Conservation (phyloP, 2,888 invertebrate genomes). For the Drosophila differens region DNA sequence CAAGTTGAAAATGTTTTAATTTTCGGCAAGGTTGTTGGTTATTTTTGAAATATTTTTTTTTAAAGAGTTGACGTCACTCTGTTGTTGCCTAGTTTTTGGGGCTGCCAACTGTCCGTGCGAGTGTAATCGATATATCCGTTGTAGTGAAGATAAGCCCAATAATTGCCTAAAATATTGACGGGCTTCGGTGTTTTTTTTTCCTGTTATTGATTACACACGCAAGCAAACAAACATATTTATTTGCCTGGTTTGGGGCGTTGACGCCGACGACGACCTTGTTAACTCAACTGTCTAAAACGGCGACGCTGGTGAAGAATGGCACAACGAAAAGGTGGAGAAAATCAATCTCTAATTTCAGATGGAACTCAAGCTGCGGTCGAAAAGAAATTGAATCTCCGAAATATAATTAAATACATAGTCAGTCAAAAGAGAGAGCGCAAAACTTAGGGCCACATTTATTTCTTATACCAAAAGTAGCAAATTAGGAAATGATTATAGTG, state of each 20-base stretch:
- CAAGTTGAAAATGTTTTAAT: slow-evolving; percentile 35
- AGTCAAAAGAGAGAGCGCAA: slow-evolving; percentile 51
- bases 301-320: slow-evolving; percentile 24
- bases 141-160: slow-evolving; percentile 3
- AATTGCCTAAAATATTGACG: slow-evolving; percentile 25
- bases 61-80: slow-evolving; percentile 43
- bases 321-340: slow-evolving; percentile 39
- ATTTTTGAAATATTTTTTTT: not conserved
- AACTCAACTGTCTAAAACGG: slow-evolving; percentile 35
- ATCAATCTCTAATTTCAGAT: slow-evolving; percentile 61
- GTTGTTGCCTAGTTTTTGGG: slow-evolving; percentile 51
- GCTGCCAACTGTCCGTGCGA: slow-evolving; percentile 22
- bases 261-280: slow-evolving; percentile 35
- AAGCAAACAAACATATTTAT: slow-evolving; percentile 19
- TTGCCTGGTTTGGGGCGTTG: slow-evolving; percentile 27
- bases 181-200: slow-evolving; percentile 26
- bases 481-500: slow-evolving; percentile 39
- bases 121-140: slow-evolving; percentile 42
- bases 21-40: slow-evolving; percentile 47
- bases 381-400: slow-evolving; percentile 13
- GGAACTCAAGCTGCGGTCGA: slow-evolving; percentile 56
- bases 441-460: slow-evolving; percentile 8
- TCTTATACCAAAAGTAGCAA: slow-evolving; percentile 47
- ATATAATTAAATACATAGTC: not conserved
- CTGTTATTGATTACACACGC: slow-evolving; percentile 55